Base-by-base conservation (phyloP, 2,797 vertebrate species). In the Antennarius maculatus region DNA sequence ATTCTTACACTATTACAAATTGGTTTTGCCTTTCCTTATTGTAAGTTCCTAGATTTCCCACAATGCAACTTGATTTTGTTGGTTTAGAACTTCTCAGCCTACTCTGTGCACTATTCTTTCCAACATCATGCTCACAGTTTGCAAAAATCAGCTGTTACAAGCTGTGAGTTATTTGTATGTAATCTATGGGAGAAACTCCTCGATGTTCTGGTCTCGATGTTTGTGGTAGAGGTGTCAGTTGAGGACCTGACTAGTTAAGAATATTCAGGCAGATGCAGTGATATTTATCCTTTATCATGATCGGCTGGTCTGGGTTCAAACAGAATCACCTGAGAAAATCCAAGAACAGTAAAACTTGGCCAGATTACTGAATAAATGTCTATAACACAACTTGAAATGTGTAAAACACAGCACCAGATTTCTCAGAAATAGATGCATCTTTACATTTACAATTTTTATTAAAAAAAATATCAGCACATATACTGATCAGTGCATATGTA, bases 401-500 rank as follows among this genome's bases (percentile, higher is more conserved):
- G 37, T 8, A 34, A 34, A 34, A 34, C 31, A 34, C 31, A 34
- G 31, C 31, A 31, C 7, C 23, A 1, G 23, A 23, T 23, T 23
- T 23, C 23, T 23, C 23, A 23, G 1, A 1, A 23, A 2, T 23
- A 23, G 23, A 23, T 23, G 23, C 23, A 23, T 23, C 23, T 23
- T 23, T 23, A 23, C 23, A 23, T 23, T 23, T 23, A 23, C 23
- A 23, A 34, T 34, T 34, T 34, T 5, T 27, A 46, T 43, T 1
- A 34, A 50, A 41, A 64, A 37, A 47, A 55, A 50, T 42, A 66
- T 52, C 2, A 16, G 52, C 34, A 64, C 16, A 59, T 13, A 46
- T 3, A 68, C 28, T 27, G 17, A 79, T 7, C 16, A 45, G 34
- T n/a, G 13, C 23, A 29, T 69, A 12, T 37, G 18, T n/a, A 39